Evolutionary conservation across 2,888 invertebrate species (phyloP).

Genomic region (Patella ulyssiponensis): DNA sequence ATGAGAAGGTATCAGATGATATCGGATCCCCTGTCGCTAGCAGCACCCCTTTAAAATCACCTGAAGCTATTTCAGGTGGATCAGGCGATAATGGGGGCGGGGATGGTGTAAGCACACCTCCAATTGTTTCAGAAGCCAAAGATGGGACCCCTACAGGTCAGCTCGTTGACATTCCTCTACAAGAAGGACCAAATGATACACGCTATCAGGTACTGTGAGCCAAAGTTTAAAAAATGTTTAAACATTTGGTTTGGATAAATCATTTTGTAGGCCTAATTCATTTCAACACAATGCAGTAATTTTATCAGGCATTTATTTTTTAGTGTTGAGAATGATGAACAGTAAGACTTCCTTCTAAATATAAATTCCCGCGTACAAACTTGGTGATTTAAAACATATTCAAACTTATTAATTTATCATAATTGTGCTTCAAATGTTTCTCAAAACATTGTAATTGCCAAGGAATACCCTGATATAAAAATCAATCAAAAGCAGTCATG

Average conservation of each 20-base stretch:
- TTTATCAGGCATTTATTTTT: too few relatives aligned
- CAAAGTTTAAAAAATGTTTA: not conserved
- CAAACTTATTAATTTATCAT: too few relatives aligned
- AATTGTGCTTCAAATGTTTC: too few relatives aligned
- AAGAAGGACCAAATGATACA: slow-evolving; percentile 44
- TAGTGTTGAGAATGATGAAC: too few relatives aligned
- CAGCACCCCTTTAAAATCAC: slow-evolving; percentile 54
- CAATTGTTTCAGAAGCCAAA: slow-evolving; percentile 36
- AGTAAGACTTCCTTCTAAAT: too few relatives aligned
- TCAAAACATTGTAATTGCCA: too few relatives aligned
- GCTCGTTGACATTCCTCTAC: slow-evolving; percentile 59
- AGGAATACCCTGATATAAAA: too few relatives aligned
- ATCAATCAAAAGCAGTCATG: too few relatives aligned
- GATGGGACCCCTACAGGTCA: slow-evolving; percentile 52
- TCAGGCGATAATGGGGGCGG: slow-evolving; percentile 34
- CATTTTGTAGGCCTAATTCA: too few relatives aligned
- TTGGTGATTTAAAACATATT: too few relatives aligned
- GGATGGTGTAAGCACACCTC: slow-evolving; percentile 26
- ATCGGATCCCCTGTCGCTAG: slow-evolving; percentile 50
- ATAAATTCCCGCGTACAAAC: too few relatives aligned
- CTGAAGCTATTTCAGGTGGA: slow-evolving; percentile 26
- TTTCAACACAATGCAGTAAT: too few relatives aligned
- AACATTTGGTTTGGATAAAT: not conserved
- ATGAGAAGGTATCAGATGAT: slow-evolving; percentile 34
- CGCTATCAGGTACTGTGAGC: slow-evolving; percentile 34